These are phyloP conservation scores for Gallinago media DNA, from an alignment of 2,113 vertebrate species.

Conservation along the genomic window DNA sequence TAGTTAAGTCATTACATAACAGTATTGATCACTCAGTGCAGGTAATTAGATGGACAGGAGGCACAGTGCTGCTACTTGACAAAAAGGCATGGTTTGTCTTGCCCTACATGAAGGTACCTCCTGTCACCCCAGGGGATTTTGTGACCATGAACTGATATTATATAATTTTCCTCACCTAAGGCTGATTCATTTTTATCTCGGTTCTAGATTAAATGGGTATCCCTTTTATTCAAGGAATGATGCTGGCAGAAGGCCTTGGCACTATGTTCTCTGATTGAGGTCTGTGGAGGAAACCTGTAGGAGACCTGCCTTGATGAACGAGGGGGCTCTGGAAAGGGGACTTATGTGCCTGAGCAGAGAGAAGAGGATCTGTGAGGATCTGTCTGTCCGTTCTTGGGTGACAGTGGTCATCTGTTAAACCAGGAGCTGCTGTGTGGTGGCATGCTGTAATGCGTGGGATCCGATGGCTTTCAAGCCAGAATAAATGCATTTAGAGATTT, in stretches of 20 bases:
- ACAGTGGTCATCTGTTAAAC: background rate
- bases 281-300: background rate
- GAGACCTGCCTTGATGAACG: background rate
- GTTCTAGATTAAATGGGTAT: background rate
- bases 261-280: background rate
- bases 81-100: background rate
- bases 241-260: background rate
- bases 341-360: background rate
- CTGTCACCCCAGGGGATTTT: rapidly evolving
- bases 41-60: background rate
- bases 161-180: background rate
- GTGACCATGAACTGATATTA: background rate
- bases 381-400: background rate
- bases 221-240: background rate
- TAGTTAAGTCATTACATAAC: background rate
- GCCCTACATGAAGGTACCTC: background rate
- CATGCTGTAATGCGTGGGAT: background rate
- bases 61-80: background rate
- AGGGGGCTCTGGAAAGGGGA: background rate
- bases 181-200: background rate
- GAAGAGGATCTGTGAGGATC: background rate
- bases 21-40: background rate
- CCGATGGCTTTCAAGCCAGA: background rate
- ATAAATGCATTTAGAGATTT: background rate
- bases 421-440: background rate